Evolutionary conservation across 2,888 invertebrate species (phyloP).

Genomic region (Pollenia labialis): DNA sequence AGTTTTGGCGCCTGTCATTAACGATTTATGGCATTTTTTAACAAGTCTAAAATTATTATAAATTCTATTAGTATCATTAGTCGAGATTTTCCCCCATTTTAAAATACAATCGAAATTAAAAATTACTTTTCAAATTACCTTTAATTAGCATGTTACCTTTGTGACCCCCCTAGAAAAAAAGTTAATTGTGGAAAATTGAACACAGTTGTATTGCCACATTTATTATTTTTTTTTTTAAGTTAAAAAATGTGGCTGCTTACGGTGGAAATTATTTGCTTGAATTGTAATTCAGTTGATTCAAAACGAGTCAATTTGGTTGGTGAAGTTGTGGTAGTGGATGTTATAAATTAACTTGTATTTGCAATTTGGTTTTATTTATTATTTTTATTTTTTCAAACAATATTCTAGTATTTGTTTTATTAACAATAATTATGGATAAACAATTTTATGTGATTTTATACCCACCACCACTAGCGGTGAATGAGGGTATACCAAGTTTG

Average conservation of each 20-base stretch:
- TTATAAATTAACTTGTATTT: slow-evolving; percentile 44
- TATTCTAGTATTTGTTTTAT: slow-evolving; percentile 23
- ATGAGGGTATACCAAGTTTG: no score
- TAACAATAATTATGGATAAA: slow-evolving; percentile 27
- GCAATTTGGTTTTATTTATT: neutral
- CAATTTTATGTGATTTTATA: neutral
- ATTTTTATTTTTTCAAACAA: neutral
- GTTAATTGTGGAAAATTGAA: slow-evolving; percentile 43
- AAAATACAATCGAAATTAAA: slow-evolving; percentile 40
- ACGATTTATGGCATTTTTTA: slow-evolving; percentile 36
- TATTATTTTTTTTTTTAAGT: neutral
- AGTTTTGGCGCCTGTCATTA: slow-evolving; percentile 69
- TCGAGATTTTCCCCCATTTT: slow-evolving; percentile 8
- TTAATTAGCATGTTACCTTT: slow-evolving; percentile 67
- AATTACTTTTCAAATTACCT: slow-evolving; percentile 66
- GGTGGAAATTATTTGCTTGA: slow-evolving; percentile 7
- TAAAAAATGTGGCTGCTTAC: slow-evolving; percentile 22
- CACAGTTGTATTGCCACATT: slow-evolving; percentile 38
- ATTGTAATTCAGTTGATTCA: slow-evolving; percentile 27
- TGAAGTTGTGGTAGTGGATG: slow-evolving; percentile 35
- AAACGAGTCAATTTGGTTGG: slow-evolving; percentile 31
- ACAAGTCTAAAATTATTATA: neutral
- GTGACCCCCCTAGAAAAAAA: slow-evolving; percentile 45
- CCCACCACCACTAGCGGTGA: no score
- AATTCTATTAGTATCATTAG: no score